phyloP scores from a whole-genome alignment of 1,140 invertebrate genomes.

The Sinella curviseta region DNA sequence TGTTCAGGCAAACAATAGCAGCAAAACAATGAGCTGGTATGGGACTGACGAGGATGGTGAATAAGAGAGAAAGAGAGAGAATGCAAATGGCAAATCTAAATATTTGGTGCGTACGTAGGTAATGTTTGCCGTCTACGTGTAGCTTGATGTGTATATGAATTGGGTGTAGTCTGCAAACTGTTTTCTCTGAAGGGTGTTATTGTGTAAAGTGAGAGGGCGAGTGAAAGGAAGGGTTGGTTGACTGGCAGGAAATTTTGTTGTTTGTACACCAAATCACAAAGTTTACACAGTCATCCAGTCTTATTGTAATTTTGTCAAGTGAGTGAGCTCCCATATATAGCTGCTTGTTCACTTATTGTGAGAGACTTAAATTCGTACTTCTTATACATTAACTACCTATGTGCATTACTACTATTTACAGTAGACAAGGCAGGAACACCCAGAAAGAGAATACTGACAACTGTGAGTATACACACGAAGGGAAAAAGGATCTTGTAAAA shows the following conservation, averaged over 20 bases:
- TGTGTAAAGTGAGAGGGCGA: neutral
- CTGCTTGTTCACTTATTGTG: neutral
- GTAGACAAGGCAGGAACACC: neutral
- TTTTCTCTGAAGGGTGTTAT: neutral
- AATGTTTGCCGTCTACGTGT: too few species aligned
- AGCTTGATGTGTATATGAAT: neutral
- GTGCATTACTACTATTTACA: neutral
- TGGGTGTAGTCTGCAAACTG: too few species aligned
- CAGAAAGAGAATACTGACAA: too few species aligned
- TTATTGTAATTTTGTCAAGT: slow-evolving; percentile 7
- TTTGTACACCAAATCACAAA: neutral
- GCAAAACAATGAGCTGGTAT: neutral
- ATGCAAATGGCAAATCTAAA: neutral
- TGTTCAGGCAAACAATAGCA: neutral
- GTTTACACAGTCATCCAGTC: slow-evolving; percentile 8
- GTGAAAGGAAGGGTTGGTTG: too few species aligned
- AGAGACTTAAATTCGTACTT: too few species aligned
- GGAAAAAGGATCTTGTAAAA: neutral
- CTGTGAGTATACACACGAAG: neutral
- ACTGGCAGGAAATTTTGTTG: too few species aligned
- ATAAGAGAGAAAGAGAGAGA: too few species aligned
- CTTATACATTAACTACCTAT: too few species aligned
- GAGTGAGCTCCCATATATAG: too few species aligned
- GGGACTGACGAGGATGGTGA: too few species aligned
- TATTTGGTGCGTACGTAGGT: too few species aligned